These are phyloP conservation scores for Oplegnathus fasciatus DNA, from an alignment of 2,113 vertebrate species.

Conservation along the genomic window DNA sequence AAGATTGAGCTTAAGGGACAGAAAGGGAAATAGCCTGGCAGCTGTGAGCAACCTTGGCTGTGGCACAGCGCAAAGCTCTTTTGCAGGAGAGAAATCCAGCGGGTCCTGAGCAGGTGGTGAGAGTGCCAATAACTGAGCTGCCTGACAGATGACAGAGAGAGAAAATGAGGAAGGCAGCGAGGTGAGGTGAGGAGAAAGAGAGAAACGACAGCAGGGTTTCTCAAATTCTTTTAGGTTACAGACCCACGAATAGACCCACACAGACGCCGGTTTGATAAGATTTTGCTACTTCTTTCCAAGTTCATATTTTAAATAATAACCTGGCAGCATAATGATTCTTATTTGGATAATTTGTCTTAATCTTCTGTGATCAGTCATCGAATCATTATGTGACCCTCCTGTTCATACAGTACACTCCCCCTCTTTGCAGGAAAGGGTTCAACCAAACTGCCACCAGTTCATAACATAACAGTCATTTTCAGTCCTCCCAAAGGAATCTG, in stretches of 20 bases:
- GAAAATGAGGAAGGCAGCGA: constrained; percentile 56
- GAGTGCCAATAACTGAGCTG: constrained; percentile 72
- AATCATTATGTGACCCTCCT: background rate
- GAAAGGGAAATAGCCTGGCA: constrained; percentile 56
- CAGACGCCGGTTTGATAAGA: constrained; percentile 11
- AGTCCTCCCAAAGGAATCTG: constrained; percentile 42
- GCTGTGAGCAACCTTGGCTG: constrained; percentile 54
- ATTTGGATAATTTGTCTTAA: constrained; percentile 10
- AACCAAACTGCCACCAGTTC: constrained; percentile 49
- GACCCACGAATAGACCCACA: constrained; percentile 6
- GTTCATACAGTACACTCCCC: background rate
- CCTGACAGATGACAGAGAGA: constrained; percentile 61
- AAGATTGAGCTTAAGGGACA: constrained; percentile 37
- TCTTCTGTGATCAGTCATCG: constrained; percentile 1
- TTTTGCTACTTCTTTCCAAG: background rate
- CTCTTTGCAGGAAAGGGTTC: constrained; percentile 29
- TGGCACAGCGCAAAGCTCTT: constrained; percentile 65
- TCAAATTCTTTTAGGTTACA: constrained; percentile 23
- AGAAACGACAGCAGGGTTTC: constrained; percentile 6
- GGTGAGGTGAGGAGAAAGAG: constrained; percentile 61
- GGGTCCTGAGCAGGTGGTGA: constrained; percentile 65
- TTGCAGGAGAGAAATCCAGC: constrained; percentile 68
- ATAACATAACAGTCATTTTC: constrained; percentile 37
- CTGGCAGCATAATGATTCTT: background rate
- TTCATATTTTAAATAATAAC: constrained; percentile 1